Base-by-base conservation (phyloP, 1,140 invertebrate species). In the Zaprionus camerounensis region DNA sequence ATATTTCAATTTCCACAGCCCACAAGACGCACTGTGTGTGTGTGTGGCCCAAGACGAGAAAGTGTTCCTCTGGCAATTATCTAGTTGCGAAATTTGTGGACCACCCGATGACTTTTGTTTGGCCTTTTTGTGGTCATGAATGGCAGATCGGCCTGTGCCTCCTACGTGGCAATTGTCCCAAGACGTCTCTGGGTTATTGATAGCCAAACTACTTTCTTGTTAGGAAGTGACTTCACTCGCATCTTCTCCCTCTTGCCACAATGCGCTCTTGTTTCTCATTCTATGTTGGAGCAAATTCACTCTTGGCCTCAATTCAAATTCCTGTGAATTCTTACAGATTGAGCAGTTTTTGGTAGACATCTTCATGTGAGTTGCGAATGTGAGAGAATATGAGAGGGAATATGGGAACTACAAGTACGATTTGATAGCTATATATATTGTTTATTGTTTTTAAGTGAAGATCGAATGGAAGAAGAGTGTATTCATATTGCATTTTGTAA, bases 51-150 rank as follows among this genome's bases (percentile, higher is more conserved):
- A 61, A 9, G 41, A 3, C 7, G 1, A 51, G 46, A 49, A 49
- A 49, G 46, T 49, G 17, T 15, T 49, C 7, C 44, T 51, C 66
- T 61, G 51, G 72, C 81, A 81, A 90, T 84, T 84, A 84, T 65
- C 55, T 73, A 55, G 68, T 84, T 90, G 85, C 85, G 58, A 85
- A 90, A 79, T 90, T 57, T 73, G 15, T 71, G 68, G 85, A 90
- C 85, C 85, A 90, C 85, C 85, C 79, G 67, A 84, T 31, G 79
- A 74, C 68, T 71, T 68, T 80, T 90, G 85, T 90, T 90, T 90
- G 78, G 81, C 81, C 81, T 90, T 59, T 82, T 90, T 90, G 85
- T 90, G 85, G 85, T 90, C 81, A 85, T 90, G 76, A 90, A 90
- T 85, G 85, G 85, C 63, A 55, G 69, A 69, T 76, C 65, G 71